These are phyloP conservation scores for Merodon equestris DNA, from an alignment of 2,888 invertebrate species.

Conservation along the genomic window DNA sequence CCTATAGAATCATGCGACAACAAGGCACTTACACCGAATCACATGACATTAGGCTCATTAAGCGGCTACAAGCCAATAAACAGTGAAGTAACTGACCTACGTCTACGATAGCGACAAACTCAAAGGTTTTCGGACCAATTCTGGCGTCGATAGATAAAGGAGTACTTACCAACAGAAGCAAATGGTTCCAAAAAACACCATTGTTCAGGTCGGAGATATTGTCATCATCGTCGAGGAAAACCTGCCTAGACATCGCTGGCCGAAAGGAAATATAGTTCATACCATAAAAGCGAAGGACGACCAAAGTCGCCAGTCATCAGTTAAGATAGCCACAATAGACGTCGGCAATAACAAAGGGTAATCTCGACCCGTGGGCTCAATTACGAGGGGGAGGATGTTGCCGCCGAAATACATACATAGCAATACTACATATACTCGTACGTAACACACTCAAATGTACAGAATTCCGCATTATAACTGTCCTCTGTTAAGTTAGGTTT, in stretches of 20 bases:
- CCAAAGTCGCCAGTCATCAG: too few species aligned
- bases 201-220: background rate
- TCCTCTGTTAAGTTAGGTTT: too few species aligned
- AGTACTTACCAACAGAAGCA: slow-evolving; percentile 7
- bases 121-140: slow-evolving; percentile 48
- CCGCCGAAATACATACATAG: too few species aligned
- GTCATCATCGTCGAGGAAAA: slow-evolving; percentile 8
- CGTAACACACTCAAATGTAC: too few species aligned
- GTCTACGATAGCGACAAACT: slow-evolving; percentile 55
- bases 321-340: too few species aligned
- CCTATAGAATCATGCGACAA: slow-evolving; percentile 52
- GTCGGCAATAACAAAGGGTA: too few species aligned
- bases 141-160: background rate
- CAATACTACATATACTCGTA: too few species aligned
- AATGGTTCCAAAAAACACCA: slow-evolving; percentile 12
- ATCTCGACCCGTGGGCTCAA: too few species aligned
- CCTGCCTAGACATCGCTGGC: slow-evolving; percentile 3
- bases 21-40: slow-evolving; percentile 65
- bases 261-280: too few species aligned
- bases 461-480: too few species aligned
- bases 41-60: slow-evolving; percentile 59
- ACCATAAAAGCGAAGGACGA: too few species aligned
- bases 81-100: slow-evolving; percentile 26
- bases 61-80: slow-evolving; percentile 49
- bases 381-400: too few species aligned